These are phyloP conservation scores for Rhabdophis nuchalis DNA, from an alignment of 2,797 vertebrate genomes.

Conservation along the genomic window DNA sequence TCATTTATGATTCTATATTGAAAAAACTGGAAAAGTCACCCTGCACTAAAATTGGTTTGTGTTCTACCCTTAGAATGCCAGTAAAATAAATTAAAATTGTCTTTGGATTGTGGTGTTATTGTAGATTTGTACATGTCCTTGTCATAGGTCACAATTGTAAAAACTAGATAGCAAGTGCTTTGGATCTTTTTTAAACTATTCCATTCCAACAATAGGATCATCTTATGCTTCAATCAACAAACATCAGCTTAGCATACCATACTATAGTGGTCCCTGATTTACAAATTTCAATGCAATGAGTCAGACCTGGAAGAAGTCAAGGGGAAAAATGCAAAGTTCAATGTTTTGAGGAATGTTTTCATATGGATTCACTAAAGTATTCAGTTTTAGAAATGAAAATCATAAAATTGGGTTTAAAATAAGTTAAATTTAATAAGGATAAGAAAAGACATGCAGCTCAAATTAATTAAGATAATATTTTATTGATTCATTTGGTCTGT, in stretches of 20 bases:
- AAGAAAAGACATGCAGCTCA: not conserved
- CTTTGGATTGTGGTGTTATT: not conserved
- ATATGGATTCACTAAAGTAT: not conserved
- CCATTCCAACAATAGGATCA: not conserved
- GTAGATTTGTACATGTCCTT: not conserved
- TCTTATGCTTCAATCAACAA: not conserved
- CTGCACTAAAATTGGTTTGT: not conserved
- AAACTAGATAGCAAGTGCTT: not conserved
- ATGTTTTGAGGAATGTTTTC: not conserved
- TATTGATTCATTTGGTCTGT: not conserved
- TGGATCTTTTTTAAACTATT: not conserved
- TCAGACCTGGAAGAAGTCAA: not conserved
- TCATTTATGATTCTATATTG: not conserved
- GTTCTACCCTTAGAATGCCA: not conserved
- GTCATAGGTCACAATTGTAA: not conserved
- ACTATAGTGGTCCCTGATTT: not conserved
- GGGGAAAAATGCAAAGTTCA: not conserved
- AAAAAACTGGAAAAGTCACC: not conserved
- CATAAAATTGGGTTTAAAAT: not conserved
- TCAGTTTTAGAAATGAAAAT: not conserved
- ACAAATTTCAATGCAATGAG: not conserved
- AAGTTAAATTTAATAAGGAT: not conserved
- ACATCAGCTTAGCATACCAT: not conserved
- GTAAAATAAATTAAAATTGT: constrained; percentile 1
- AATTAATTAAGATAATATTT: not conserved